Conservation (phyloP, 2,888 invertebrate species). For the Trichopoda pennipes region DNA sequence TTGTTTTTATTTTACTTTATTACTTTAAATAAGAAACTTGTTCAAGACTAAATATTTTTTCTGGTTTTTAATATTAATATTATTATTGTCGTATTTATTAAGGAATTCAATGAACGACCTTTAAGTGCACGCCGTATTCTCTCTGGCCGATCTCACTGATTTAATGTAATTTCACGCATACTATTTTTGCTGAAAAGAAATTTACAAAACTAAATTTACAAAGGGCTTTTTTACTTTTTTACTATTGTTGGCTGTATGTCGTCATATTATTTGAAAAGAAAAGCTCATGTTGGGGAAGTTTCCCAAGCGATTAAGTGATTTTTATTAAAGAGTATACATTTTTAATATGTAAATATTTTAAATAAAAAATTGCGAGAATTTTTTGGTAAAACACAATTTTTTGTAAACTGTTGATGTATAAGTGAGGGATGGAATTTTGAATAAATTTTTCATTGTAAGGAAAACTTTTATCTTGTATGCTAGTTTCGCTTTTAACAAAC, state of each 20-base stretch:
- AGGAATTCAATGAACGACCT: conserved; percentile 65
- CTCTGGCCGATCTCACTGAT: conserved; percentile 49
- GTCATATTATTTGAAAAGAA: conserved; percentile 25
- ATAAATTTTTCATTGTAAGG: too few species aligned
- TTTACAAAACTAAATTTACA: neutral
- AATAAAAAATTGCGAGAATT: too few species aligned
- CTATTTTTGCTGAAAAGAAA: conserved; percentile 10
- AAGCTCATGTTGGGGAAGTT: conserved; percentile 1
- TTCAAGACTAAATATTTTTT: conserved; percentile 38
- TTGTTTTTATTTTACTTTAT: conserved; percentile 11
- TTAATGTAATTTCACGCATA: conserved; percentile 42
- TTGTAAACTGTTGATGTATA: too few species aligned
- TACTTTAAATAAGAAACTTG: conserved; percentile 29
- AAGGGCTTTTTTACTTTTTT: neutral
- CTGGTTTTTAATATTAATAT: conserved; percentile 3
- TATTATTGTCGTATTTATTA: conserved; percentile 47
- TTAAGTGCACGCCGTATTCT: conserved; percentile 59
- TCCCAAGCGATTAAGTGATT: neutral
- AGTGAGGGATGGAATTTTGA: too few species aligned
- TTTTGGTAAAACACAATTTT: too few species aligned
- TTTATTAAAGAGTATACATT: too few species aligned
- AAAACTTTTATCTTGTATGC: too few species aligned
- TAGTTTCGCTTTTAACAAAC: too few species aligned
- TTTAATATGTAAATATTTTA: too few species aligned
- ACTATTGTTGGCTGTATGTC: neutral